Evolutionary conservation across 1,140 invertebrate genomes (phyloP), one percentile per base, ranked within the genome.

Genomic region (Anastatus disparis): DNA sequence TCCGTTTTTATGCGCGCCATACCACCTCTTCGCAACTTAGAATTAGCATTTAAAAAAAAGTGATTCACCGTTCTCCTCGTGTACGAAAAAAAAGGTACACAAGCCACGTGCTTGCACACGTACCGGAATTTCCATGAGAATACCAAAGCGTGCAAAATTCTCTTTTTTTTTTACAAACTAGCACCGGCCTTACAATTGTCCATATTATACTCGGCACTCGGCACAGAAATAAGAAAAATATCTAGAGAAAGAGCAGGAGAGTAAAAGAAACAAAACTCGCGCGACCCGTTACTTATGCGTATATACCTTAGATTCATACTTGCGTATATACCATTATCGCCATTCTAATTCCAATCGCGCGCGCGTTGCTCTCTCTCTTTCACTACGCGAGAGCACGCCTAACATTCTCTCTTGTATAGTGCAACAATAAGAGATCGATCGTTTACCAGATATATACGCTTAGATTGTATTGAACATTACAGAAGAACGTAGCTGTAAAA

Each of bases 311-410:
- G n/a, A n/a, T n/a, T n/a, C n/a, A n/a, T 44, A 56, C 27, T 22
- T 52, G 12, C 27, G 59, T 72, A 62, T 70, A 73, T 76, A 72
- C 74, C 58, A 72, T 73, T 74, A 70, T 77, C 74, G 73, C 71
- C 72, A 75, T 77, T 78, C 72, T 76, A 76, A 78, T 76, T 75
- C 75, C 75, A 42, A 78, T 71, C 66, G 74, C 70, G 64, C 52
- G 31, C 31, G 4, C 74, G 69, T n/a, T n/a, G n/a, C n/a, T n/a
- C n/a, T n/a, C n/a, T n/a, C n/a, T n/a, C n/a, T n/a, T n/a, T n/a
- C n/a, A n/a, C n/a, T n/a, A n/a, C 44, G 63, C 55, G 64, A 58
- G n/a, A n/a, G n/a, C n/a, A 15, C 55, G 66, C 42, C 62, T 10
- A 46, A 24, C 53, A 71, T 70, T 69, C 61, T 15, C 46, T 17